Evolutionary conservation across 1,140 invertebrate species (phyloP).

Genomic region (Drosophila kepulauana): DNA sequence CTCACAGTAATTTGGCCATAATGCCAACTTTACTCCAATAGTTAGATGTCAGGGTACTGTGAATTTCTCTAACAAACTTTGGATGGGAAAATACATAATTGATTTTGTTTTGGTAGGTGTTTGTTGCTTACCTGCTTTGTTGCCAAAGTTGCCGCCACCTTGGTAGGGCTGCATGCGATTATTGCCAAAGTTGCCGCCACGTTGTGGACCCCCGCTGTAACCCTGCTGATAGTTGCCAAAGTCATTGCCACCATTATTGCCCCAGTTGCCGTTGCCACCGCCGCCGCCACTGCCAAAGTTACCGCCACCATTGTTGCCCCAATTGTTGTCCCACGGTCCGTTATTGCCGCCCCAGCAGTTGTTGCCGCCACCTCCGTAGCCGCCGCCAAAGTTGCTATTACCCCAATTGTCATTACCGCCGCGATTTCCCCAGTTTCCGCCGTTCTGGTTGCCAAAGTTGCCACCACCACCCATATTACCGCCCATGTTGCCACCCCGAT

Average conservation of each 20-base stretch:
- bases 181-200: constrained; percentile 86
- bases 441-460: constrained; percentile 84
- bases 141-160: constrained; percentile 70
- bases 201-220: constrained; percentile 89
- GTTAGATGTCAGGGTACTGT: constrained; percentile 49
- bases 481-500: constrained; percentile 67
- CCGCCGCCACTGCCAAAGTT: constrained; percentile 61
- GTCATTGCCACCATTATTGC: constrained; percentile 85
- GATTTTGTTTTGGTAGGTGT: constrained; percentile 79
- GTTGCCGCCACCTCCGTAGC: constrained; percentile 73
- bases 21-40: constrained; percentile 52
- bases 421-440: constrained; percentile 88
- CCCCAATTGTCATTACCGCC: constrained; percentile 88
- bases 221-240: constrained; percentile 91
- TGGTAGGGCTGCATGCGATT: constrained; percentile 87
- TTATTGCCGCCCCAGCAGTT: constrained; percentile 83
- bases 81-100: not conserved
- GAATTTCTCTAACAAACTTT: constrained; percentile 3
- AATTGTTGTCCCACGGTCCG: constrained; percentile 86
- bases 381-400: constrained; percentile 86
- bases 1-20: constrained; percentile 86
- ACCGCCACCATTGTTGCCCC: constrained; percentile 68
- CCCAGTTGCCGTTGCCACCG: constrained; percentile 69
- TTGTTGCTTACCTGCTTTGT: constrained; percentile 78
- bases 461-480: constrained; percentile 67